A percentile compares a stretch with the other conserved stretches of the same genome.
Evolutionary conservation across 2,888 invertebrate genomes (phyloP).

Genomic region (Caenorhabditis panamensis): DNA sequence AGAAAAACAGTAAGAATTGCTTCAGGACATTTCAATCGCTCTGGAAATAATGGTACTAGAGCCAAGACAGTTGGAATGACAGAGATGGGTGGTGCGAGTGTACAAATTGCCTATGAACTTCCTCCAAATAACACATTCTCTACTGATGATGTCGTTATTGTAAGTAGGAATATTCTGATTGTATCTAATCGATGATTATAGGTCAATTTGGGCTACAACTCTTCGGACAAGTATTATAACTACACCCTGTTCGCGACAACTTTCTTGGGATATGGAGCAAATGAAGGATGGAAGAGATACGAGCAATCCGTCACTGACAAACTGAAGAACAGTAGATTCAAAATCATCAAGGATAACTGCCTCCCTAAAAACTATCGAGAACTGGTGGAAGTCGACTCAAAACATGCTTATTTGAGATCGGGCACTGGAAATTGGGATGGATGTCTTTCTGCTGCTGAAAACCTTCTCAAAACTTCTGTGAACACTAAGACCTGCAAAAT

Average conservation of each 20-base stretch:
- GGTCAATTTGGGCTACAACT: slow-evolving; percentile 83
- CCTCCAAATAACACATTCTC: slow-evolving; percentile 59
- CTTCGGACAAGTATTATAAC: slow-evolving; percentile 82
- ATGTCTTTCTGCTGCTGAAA: slow-evolving; percentile 68
- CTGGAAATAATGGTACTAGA: neutral
- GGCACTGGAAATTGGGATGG: slow-evolving; percentile 72
- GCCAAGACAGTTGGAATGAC: slow-evolving; percentile 83
- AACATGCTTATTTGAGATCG: neutral
- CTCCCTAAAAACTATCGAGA: slow-evolving; percentile 73
- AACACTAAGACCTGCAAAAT: slow-evolving; percentile 13
- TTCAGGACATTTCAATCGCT: slow-evolving; percentile 56
- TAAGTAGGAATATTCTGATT: slow-evolving; percentile 18
- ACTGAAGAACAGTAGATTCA: slow-evolving; percentile 32
- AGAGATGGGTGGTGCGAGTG: slow-evolving; percentile 84
- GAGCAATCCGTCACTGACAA: slow-evolving; percentile 42
- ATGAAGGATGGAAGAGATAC: slow-evolving; percentile 80
- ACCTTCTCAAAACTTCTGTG: slow-evolving; percentile 49
- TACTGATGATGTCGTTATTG: slow-evolving; percentile 68
- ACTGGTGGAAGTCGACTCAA: neutral
- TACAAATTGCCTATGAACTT: slow-evolving; percentile 83
- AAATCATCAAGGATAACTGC: slow-evolving; percentile 70
- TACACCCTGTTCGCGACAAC: slow-evolving; percentile 84
- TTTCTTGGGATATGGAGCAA: slow-evolving; percentile 84
- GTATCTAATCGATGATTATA: no score
- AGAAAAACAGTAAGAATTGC: no score